Evolutionary conservation across 2,797 vertebrate genomes (phyloP).

Genomic region (Xyrichtys novacula): DNA sequence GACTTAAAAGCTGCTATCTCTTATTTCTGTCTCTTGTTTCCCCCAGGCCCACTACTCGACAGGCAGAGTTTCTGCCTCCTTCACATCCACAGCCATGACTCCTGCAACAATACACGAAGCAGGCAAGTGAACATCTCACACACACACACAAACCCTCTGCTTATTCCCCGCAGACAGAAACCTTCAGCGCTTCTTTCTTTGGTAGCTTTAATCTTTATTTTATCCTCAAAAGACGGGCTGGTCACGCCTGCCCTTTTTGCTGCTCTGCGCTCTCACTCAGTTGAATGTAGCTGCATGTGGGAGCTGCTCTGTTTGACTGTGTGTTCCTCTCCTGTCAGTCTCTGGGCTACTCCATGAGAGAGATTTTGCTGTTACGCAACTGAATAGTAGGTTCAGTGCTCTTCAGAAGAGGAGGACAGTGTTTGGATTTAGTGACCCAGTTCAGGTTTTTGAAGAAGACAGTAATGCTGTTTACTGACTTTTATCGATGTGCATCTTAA

Average conservation of each 20-base stretch:
- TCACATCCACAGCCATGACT: conserved; percentile 97
- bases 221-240: neutral
- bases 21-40: neutral
- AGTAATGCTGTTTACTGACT: neutral
- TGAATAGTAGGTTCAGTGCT: conserved; percentile 34
- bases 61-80: conserved; percentile 95
- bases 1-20: neutral
- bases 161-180: conserved; percentile 14
- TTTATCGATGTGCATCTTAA: neutral
- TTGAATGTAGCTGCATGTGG: conserved; percentile 23
- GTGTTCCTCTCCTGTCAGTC: conserved; percentile 41
- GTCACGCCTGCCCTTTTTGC: conserved; percentile 19
- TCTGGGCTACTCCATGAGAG: conserved; percentile 43
- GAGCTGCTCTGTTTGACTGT: conserved; percentile 34
- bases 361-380: conserved; percentile 53
- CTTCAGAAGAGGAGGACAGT: conserved; percentile 35
- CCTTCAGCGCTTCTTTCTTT: neutral
- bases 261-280: conserved; percentile 16
- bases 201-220: conserved; percentile 22
- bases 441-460: conserved; percentile 33
- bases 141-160: neutral
- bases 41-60: conserved; percentile 97
- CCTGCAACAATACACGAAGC: conserved; percentile 94
- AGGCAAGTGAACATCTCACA: conserved; percentile 81
- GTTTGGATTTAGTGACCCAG: conserved; percentile 48